Conservation (phyloP, 2,888 invertebrate species). For the Harpalus rubripes region DNA sequence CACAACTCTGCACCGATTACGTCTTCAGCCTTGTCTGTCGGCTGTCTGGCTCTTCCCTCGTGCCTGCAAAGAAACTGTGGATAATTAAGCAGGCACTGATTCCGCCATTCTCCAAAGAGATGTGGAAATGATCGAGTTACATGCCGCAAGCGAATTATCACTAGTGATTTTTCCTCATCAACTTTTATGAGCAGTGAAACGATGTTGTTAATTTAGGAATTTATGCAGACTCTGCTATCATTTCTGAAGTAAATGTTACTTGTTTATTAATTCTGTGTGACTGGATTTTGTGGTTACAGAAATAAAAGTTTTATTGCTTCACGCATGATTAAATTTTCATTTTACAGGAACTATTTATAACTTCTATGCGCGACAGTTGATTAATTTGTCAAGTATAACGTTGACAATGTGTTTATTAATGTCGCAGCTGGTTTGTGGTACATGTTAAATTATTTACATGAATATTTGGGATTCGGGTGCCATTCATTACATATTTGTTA, state of each 20-base stretch:
- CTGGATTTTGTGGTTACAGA: background rate
- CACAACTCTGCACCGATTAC: background rate
- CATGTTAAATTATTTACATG: background rate
- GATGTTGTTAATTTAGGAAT: constrained; percentile 25
- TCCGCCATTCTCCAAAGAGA: constrained; percentile 22
- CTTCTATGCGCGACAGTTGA: background rate
- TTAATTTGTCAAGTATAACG: background rate
- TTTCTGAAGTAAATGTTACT: background rate
- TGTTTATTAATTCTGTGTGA: background rate
- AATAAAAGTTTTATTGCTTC: constrained; percentile 17
- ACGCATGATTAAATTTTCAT: constrained; percentile 4
- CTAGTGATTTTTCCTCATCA: constrained; percentile 9
- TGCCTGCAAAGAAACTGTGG: background rate
- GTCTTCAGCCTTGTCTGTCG: background rate
- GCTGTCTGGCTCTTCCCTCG: no score
- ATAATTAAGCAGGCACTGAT: constrained; percentile 22
- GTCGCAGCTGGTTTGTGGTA: constrained; percentile 5
- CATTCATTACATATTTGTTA: background rate
- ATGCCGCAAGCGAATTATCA: constrained; percentile 13
- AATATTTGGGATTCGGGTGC: background rate
- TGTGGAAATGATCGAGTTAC: constrained; percentile 48
- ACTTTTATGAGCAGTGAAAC: constrained; percentile 19
- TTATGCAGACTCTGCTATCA: background rate
- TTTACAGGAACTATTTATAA: background rate
- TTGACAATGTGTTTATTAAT: background rate